Evolutionary conservation across 2,888 invertebrate genomes (phyloP).

Genomic region (Amphipyra berbera): DNA sequence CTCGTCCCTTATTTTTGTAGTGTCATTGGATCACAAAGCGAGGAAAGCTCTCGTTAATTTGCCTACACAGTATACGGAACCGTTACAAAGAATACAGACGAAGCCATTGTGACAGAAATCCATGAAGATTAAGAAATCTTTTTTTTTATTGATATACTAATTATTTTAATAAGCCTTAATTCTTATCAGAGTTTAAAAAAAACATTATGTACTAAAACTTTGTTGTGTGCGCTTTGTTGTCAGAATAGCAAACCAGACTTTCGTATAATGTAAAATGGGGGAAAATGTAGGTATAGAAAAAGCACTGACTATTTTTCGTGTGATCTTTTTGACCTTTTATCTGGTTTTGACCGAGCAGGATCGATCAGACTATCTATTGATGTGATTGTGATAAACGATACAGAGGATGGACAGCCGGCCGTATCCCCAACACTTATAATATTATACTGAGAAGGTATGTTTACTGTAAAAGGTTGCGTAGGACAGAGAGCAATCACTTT

Average conservation of each 20-base stretch:
- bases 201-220: background rate
- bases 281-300: background rate
- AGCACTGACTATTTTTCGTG: background rate
- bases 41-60: conserved; percentile 33
- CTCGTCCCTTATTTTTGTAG: conserved; percentile 63
- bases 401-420: no score
- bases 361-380: conserved; percentile 3
- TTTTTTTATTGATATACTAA: conserved; percentile 18
- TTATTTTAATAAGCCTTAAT: conserved; percentile 11
- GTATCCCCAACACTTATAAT: no score
- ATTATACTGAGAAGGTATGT: no score
- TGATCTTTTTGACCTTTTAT: conserved; percentile 14
- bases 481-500: no score
- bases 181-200: conserved; percentile 9
- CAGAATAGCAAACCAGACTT: conserved; percentile 6
- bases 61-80: conserved; percentile 1
- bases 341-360: background rate
- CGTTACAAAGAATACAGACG: conserved; percentile 3
- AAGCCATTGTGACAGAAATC: background rate
- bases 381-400: no score
- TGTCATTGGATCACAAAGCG: conserved; percentile 55
- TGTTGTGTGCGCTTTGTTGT: conserved; percentile 8
- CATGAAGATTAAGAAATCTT: conserved; percentile 1
- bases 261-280: background rate
- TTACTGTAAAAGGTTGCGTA: no score